These are phyloP conservation scores for Ciconia maguari DNA, from an alignment of 2,113 vertebrate species.

Conservation along the genomic window DNA sequence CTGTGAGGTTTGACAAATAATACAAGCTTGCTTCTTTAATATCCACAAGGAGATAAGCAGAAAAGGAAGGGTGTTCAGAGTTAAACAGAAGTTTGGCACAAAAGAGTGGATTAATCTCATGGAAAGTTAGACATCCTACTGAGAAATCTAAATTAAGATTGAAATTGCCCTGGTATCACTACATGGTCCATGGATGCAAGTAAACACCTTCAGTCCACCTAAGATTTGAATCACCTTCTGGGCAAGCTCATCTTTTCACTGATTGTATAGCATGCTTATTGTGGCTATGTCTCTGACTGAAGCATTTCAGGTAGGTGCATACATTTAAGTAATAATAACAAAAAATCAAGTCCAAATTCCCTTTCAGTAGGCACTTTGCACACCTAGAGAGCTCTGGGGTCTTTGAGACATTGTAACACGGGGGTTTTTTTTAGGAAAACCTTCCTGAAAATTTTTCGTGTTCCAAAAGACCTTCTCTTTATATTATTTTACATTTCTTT, in stretches of 20 bases:
- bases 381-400: not conserved
- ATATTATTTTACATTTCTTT: not conserved
- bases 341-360: not conserved
- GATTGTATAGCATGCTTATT: not conserved
- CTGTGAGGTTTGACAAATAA: not conserved
- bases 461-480: not conserved
- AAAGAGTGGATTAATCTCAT: not conserved
- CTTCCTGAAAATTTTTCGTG: not conserved
- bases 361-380: not conserved
- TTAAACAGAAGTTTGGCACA: not conserved
- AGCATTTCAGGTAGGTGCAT: not conserved
- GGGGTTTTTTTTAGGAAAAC: not conserved
- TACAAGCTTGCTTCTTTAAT: not conserved
- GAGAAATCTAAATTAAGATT: not conserved
- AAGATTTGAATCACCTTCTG: not conserved
- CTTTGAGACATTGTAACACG: not conserved
- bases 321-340: not conserved
- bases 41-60: not conserved
- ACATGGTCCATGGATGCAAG: fast-evolving
- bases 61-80: not conserved
- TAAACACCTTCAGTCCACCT: not conserved
- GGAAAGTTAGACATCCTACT: not conserved
- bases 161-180: not conserved
- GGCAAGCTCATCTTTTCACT: not conserved
- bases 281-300: not conserved